These are phyloP conservation scores for Campylomormyrus numenius DNA, from an alignment of 2,113 vertebrate genomes.

Conservation along the genomic window DNA sequence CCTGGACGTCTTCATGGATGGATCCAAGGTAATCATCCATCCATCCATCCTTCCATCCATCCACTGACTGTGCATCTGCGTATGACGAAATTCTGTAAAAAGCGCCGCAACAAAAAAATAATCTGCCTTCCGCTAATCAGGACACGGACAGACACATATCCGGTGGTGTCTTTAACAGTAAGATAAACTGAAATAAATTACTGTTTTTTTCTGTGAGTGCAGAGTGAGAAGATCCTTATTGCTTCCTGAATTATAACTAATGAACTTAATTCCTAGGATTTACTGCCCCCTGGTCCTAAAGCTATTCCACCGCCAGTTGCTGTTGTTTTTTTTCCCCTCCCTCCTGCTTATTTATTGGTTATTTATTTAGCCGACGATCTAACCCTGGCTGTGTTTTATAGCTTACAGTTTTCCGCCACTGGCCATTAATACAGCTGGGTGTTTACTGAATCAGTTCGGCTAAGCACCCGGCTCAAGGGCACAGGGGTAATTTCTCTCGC, in stretches of 20 bases:
- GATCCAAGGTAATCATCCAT: conserved; percentile 65
- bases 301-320: not conserved
- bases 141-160: not conserved
- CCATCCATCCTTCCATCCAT: not conserved
- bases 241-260: not conserved
- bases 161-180: not conserved
- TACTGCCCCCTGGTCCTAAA: not conserved
- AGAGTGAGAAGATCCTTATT: not conserved
- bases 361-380: not conserved
- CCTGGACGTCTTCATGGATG: conserved; percentile 70
- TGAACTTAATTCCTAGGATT: not conserved
- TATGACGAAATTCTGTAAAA: not conserved
- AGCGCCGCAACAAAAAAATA: not conserved
- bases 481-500: not conserved
- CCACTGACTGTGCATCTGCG: not conserved
- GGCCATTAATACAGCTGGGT: not conserved
- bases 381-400: not conserved
- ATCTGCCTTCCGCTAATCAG: not conserved
- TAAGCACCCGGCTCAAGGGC: not conserved
- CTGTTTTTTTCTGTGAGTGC: not conserved
- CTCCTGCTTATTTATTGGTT: not conserved
- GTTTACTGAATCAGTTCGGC: not conserved
- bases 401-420: not conserved
- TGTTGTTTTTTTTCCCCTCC: not conserved
- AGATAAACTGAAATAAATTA: not conserved